Conservation (phyloP, 1,140 invertebrate species). For the Eriocheir sinensis region DNA sequence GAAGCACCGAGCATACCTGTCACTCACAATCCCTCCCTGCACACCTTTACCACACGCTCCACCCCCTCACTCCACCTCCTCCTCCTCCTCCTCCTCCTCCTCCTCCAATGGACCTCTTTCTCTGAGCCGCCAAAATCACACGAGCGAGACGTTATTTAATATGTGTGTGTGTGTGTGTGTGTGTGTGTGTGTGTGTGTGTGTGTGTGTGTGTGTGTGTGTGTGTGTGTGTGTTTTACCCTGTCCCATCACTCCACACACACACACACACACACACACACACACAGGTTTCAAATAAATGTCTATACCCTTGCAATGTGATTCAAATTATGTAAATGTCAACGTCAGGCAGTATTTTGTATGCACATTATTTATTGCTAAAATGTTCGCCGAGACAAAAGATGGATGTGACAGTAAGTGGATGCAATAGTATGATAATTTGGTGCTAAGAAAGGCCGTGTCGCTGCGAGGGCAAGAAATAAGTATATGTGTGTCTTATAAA, state of each 20-base stretch:
- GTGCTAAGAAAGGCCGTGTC: not conserved
- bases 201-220: no score
- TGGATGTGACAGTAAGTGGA: not conserved
- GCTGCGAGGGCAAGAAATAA: not conserved
- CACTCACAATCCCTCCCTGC: not conserved
- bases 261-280: no score
- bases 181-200: no score
- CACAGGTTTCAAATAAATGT: not conserved
- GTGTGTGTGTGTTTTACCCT: no score
- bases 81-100: not conserved
- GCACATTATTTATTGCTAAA: not conserved
- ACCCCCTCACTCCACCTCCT: not conserved
- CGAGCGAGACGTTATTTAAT: not conserved
- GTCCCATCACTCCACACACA: no score
- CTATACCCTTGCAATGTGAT: not conserved
- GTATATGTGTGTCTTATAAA: no score
- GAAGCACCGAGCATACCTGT: not conserved
- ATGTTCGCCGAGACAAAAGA: not conserved
- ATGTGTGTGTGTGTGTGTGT: no score
- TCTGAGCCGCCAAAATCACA: not conserved
- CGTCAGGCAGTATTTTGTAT: not conserved
- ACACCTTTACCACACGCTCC: not conserved
- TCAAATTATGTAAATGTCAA: not conserved
- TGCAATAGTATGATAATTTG: slow-evolving; percentile 8
- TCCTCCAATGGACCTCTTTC: not conserved